Evolutionary conservation across 2,113 vertebrate species (phyloP).

Genomic region (Caranx ignobilis): DNA sequence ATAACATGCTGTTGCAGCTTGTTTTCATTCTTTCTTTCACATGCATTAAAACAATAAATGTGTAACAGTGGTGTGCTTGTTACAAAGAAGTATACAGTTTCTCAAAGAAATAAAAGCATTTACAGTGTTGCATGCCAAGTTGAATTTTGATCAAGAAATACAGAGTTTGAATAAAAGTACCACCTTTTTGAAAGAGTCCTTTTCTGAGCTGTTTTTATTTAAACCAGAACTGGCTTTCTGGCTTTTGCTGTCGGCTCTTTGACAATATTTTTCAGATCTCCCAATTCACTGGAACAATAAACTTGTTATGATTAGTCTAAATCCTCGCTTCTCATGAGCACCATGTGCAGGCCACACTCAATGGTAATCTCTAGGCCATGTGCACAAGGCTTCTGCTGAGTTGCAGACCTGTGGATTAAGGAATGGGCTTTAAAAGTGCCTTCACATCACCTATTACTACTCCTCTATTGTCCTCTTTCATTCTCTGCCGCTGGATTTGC

Average conservation of each 20-base stretch:
- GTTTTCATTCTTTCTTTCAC: not conserved
- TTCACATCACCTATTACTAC: not conserved
- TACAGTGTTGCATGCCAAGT: not conserved
- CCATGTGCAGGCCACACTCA: constrained; percentile 6
- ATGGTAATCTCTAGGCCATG: constrained; percentile 58
- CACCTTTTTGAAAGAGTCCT: not conserved
- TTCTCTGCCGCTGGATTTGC: constrained; percentile 31
- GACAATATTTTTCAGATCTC: not conserved
- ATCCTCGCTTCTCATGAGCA: constrained; percentile 19
- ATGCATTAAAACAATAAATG: not conserved
- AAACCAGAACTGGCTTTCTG: not conserved
- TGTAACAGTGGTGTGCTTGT: not conserved
- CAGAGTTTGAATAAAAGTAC: constrained; percentile 30
- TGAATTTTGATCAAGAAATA: not conserved
- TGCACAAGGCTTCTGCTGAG: constrained; percentile 69
- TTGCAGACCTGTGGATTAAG: constrained; percentile 72
- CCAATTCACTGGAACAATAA: not conserved
- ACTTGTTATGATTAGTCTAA: constrained; percentile 38
- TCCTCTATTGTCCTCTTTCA: constrained; percentile 15
- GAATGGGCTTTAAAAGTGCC: constrained; percentile 38
- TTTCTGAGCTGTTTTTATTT: constrained; percentile 4
- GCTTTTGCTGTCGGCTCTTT: not conserved
- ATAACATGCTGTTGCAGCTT: not conserved
- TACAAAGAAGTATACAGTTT: not conserved
- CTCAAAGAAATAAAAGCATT: not conserved